Evolutionary conservation across 2,797 vertebrate species (phyloP).

Genomic region (Cynopterus sphinx): DNA sequence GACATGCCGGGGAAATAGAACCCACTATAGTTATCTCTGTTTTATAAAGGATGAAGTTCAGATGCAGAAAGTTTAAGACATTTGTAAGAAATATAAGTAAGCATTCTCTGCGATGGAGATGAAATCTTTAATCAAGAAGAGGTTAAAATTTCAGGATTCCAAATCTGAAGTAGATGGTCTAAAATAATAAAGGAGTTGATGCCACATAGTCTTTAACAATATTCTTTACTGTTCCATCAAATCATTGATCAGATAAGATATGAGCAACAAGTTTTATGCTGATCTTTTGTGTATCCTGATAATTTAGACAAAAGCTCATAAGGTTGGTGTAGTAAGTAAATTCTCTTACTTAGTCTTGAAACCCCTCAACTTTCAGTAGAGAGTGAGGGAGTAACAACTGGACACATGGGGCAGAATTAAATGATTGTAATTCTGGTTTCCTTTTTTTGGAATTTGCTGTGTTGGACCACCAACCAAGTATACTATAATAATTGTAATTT

Average conservation of each 20-base stretch:
- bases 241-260: conserved; percentile 69
- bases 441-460: background rate
- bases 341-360: conserved; percentile 11
- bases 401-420: background rate
- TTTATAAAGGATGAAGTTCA: conserved; percentile 62
- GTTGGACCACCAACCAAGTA: background rate
- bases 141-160: conserved; percentile 75
- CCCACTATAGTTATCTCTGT: conserved; percentile 60
- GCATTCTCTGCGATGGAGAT: conserved; percentile 69
- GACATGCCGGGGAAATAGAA: conserved; percentile 61
- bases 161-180: conserved; percentile 72
- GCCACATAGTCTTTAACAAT: conserved; percentile 80
- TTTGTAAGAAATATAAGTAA: conserved; percentile 74
- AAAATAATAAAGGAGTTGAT: conserved; percentile 76
- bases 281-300: conserved; percentile 72
- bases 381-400: background rate
- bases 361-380: conserved; percentile 27
- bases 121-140: conserved; percentile 79
- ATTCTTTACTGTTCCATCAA: conserved; percentile 73
- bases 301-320: conserved; percentile 68
- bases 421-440: background rate
- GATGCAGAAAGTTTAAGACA: conserved; percentile 73
- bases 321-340: conserved; percentile 37
- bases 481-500: background rate
- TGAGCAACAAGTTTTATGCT: conserved; percentile 73